Base-by-base conservation (phyloP, 1,140 invertebrate species). In the Drosophila varians region DNA sequence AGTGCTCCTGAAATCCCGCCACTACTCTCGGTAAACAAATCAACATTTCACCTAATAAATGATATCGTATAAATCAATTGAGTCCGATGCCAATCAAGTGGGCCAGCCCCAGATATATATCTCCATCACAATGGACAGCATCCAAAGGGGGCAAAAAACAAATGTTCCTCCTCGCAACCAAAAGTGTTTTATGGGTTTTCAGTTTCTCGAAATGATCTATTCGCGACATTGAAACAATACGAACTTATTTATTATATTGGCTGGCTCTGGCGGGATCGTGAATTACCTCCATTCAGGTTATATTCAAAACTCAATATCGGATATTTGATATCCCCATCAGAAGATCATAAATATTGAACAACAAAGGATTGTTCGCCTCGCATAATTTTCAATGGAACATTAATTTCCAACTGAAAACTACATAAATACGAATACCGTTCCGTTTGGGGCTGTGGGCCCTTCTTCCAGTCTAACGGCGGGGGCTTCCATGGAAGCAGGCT, bases 61-160 rank as follows among this genome's bases (percentile, higher is more conserved):
- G 80, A 87, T 76, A 80, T 45, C 76, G 42, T 65, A 87, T 84
- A 84, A 84, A 87, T 84, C 80, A 84, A 84, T 84, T 84, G 80
- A 84, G 76, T 86, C 38, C 36, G 70, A 84, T 80, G 80, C 82
- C 80, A 84, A 87, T 86, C 80, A 84, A 84, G 49, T 84, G 72
- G 79, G 42, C 76, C 80, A 86, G 76, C 72, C 54, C 51, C n/a
- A n/a, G n/a, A 73, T 66, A 87, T 84, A 84, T 76, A 86, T 84
- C 80, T 86, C 70, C 46, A 61, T 57, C 62, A 61, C 60, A 80
- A 84, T 75, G 64, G 52, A 77, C 55, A 36, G 70, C 54, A 60
- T 69, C 62, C 65, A 19, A 60, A 60, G 4, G 21, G 43, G 19
- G 55, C 43, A 43, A 64, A 78, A n/a, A 75, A 52, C 52, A 69